Conservation (phyloP, 2,113 vertebrate species). For the Catagonus wagneri region DNA sequence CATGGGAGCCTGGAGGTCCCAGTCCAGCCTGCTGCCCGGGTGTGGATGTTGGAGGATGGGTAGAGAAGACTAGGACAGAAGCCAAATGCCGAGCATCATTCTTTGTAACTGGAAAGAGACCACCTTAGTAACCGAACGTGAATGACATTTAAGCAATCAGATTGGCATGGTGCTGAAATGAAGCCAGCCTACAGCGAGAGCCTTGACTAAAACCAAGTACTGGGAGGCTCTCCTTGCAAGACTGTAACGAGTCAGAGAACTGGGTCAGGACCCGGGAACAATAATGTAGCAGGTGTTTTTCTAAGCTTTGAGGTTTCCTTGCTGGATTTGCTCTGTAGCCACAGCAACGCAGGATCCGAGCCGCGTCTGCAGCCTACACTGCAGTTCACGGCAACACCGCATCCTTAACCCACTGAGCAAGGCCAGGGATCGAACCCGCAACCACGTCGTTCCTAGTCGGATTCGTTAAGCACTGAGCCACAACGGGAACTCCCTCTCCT, state of each 20-base stretch:
- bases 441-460: no score
- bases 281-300: not conserved
- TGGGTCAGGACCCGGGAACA: not conserved
- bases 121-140: not conserved
- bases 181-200: not conserved
- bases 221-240: not conserved
- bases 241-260: not conserved
- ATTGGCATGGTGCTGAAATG: not conserved
- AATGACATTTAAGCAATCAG: not conserved
- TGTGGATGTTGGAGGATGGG: rapidly evolving
- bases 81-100: not conserved
- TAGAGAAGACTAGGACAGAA: no score
- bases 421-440: no score
- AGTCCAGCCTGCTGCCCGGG: rapidly evolving
- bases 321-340: not conserved
- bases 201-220: not conserved
- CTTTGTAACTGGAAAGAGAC: not conserved
- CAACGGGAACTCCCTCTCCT: no score
- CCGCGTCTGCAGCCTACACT: no score
- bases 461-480: no score
- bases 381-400: no score
- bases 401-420: no score
- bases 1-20: rapidly evolving
- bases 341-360: no score
- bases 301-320: not conserved